Percentiles rank a stretch among this genome's conserved stretches.
Evolutionary conservation across 2,888 invertebrate genomes (phyloP).

Genomic region (Ichneumoninae sp.): DNA sequence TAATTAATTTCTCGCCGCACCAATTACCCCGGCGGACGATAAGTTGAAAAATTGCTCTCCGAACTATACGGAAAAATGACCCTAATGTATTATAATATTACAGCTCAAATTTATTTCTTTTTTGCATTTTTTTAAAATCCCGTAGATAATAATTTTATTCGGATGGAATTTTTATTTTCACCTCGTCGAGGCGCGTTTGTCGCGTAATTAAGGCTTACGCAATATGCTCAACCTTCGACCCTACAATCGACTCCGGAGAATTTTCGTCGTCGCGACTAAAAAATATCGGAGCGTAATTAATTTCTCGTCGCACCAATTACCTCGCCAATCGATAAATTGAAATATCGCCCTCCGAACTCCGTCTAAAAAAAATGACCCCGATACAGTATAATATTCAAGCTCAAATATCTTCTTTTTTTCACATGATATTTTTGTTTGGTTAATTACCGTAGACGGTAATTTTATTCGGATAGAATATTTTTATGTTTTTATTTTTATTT

Average conservation of each 20-base stretch:
- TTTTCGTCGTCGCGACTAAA: conserved; percentile 5
- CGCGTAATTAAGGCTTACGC: no score
- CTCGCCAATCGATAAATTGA: neutral
- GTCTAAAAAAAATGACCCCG: neutral
- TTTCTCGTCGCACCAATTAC: neutral
- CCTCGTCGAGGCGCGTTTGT: no score
- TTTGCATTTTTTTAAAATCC: neutral
- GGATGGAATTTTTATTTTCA: conserved; percentile 9
- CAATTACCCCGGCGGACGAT: no score
- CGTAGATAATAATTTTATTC: neutral
- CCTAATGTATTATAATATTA: no score
- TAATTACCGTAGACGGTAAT: neutral
- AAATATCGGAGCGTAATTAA: conserved; percentile 1
- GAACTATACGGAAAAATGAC: neutral
- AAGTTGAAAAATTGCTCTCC: neutral
- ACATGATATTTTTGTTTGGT: neutral
- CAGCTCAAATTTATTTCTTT: neutral
- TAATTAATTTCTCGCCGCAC: neutral
- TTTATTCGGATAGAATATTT: neutral
- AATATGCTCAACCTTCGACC: conserved; percentile 20
- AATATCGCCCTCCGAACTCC: neutral
- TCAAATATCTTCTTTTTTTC: neutral
- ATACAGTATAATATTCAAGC: neutral
- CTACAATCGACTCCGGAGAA: conserved; percentile 46
- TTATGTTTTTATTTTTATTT: neutral